Conservation (phyloP, 1,140 invertebrate species). For the Lamellibrachia luymesi region DNA sequence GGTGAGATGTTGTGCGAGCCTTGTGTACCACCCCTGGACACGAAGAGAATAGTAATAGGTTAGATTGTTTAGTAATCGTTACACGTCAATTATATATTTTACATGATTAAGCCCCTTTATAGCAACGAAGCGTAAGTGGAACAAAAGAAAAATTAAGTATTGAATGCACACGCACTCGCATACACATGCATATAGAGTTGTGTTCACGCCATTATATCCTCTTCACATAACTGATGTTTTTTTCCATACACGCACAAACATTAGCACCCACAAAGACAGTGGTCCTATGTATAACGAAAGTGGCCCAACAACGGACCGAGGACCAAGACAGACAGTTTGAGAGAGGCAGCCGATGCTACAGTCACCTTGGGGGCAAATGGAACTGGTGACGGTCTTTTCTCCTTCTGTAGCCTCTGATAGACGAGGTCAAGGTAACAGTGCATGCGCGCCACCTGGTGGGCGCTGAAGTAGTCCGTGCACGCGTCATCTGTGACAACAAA, state of each 20-base stretch:
- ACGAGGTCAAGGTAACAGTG: constrained; percentile 53
- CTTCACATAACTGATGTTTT: too few species aligned
- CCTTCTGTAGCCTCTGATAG: constrained; percentile 35
- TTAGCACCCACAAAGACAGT: too few species aligned
- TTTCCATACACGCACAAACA: too few species aligned
- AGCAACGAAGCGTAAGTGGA: too few species aligned
- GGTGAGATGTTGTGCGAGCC: background rate
- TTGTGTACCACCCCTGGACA: background rate
- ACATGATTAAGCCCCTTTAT: too few species aligned
- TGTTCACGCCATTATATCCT: background rate
- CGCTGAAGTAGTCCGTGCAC: constrained; percentile 47
- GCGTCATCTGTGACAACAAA: constrained; percentile 39
- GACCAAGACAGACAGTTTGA: too few species aligned
- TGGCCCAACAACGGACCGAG: too few species aligned
- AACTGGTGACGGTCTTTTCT: constrained; percentile 37
- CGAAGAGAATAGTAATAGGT: too few species aligned
- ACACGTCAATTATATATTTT: background rate
- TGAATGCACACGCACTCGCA: background rate
- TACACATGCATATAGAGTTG: too few species aligned
- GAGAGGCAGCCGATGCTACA: background rate
- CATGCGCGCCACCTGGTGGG: constrained; percentile 51
- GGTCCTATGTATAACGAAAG: too few species aligned
- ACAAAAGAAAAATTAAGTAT: background rate
- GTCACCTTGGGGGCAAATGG: constrained; percentile 43
- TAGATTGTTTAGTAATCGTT: background rate